Percentiles rank a stretch among this genome's conserved stretches.
Evolutionary conservation across 2,888 invertebrate species (phyloP).

Genomic region (Neuroscelio doddi): DNA sequence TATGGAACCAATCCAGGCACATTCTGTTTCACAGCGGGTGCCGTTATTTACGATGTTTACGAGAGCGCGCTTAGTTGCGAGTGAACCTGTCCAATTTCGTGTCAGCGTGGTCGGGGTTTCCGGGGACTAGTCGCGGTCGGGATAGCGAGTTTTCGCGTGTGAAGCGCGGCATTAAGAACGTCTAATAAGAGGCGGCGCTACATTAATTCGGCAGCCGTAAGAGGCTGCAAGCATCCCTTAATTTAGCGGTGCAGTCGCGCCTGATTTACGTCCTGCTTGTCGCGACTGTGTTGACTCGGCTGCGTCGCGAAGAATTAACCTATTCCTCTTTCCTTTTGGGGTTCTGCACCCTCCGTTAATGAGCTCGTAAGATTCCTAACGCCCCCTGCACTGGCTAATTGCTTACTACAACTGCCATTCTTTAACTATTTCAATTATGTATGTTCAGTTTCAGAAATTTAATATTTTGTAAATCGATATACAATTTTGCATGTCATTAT

Average conservation of each 20-base stretch:
- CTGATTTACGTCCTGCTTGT: slow-evolving; percentile 63
- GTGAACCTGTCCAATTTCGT: slow-evolving; percentile 29
- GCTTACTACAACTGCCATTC: slow-evolving; percentile 34
- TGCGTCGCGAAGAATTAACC: slow-evolving; percentile 50
- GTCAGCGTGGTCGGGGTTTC: slow-evolving; percentile 23
- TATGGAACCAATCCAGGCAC: slow-evolving; percentile 33
- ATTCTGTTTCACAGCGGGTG: slow-evolving; percentile 30
- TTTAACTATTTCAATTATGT: slow-evolving; percentile 5
- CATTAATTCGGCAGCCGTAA: slow-evolving; percentile 63
- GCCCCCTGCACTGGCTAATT: slow-evolving; percentile 42
- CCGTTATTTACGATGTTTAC: slow-evolving; percentile 44
- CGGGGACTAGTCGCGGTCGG: slow-evolving; percentile 43
- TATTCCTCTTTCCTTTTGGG: slow-evolving; percentile 41
- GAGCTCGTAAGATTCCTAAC: slow-evolving; percentile 55
- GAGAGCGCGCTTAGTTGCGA: slow-evolving; percentile 33
- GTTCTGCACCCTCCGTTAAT: slow-evolving; percentile 48
- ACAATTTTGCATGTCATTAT: too few relatives aligned
- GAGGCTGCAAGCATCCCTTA: slow-evolving; percentile 58
- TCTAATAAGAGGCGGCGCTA: slow-evolving; percentile 65
- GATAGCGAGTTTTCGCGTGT: slow-evolving; percentile 38
- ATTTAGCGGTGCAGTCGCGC: slow-evolving; percentile 59
- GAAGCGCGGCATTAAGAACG: slow-evolving; percentile 53
- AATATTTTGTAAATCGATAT: too few relatives aligned
- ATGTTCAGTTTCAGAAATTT: background rate
- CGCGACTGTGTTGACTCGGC: slow-evolving; percentile 46